These are phyloP conservation scores for Tringa solitaria DNA, from an alignment of 2,113 vertebrate genomes.

Conservation along the genomic window DNA sequence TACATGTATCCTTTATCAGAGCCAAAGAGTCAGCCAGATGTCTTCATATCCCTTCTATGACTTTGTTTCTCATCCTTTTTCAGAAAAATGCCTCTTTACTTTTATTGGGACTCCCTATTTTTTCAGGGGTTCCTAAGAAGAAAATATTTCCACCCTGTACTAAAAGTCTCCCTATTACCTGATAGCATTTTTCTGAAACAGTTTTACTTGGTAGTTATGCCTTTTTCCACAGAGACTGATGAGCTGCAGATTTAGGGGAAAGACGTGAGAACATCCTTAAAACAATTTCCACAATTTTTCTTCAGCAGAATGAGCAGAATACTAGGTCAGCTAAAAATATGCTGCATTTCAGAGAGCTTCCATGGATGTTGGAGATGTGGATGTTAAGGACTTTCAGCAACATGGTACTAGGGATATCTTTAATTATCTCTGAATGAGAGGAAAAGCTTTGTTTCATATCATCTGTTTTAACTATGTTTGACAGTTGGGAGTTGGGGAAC, in stretches of 20 bases:
- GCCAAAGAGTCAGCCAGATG: neutral
- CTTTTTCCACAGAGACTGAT: neutral
- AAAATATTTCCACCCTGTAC: neutral
- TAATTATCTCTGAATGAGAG: conserved; percentile 16
- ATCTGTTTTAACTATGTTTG: neutral
- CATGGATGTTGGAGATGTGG: neutral
- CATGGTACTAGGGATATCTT: neutral
- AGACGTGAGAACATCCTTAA: neutral
- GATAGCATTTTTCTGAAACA: neutral
- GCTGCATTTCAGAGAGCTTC: neutral
- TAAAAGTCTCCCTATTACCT: neutral
- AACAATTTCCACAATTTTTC: neutral
- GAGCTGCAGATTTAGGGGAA: neutral
- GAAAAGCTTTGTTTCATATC: neutral
- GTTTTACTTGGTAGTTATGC: neutral
- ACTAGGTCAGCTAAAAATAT: neutral
- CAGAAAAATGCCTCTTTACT: neutral
- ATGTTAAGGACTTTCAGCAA: neutral
- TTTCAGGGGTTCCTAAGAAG: neutral
- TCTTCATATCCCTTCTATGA: neutral
- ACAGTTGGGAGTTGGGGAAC: neutral
- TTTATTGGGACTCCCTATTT: neutral
- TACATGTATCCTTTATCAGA: neutral
- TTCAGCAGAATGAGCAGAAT: neutral
- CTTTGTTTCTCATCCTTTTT: neutral